These are phyloP conservation scores for Protonemura montana DNA, from an alignment of 2,888 invertebrate genomes.

Conservation along the genomic window DNA sequence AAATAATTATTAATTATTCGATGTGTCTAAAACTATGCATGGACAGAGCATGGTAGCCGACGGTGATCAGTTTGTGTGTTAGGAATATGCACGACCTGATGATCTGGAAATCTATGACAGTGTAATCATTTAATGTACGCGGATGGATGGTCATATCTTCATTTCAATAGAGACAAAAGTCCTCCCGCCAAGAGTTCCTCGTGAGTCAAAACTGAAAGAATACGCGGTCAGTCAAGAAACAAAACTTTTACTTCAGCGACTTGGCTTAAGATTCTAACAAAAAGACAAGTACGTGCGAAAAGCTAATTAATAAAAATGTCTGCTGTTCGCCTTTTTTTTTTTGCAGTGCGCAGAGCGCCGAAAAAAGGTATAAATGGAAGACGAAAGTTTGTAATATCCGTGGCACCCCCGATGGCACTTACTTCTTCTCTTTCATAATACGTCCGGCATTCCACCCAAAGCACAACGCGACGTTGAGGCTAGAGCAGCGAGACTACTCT, in stretches of 20 bases:
- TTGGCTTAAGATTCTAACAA: not conserved
- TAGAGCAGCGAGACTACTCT: not conserved
- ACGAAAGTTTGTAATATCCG: not conserved
- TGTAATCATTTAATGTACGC: too few species aligned
- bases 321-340: not conserved
- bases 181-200: too few species aligned
- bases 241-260: too few species aligned
- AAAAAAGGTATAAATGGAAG: not conserved
- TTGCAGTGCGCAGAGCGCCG: not conserved
- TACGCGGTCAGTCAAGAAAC: too few species aligned
- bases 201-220: too few species aligned
- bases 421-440: not conserved
- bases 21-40: not conserved
- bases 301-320: not conserved
- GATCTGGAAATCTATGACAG: too few species aligned
- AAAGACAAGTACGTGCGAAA: not conserved
- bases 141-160: too few species aligned
- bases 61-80: not conserved
- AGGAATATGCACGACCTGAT: too few species aligned
- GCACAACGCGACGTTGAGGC: not conserved
- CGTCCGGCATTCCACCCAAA: not conserved
- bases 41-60: not conserved
- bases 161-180: too few species aligned
- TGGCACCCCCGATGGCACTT: slow-evolving; percentile 17
- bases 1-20: not conserved